Evolutionary conservation across 1,140 invertebrate genomes (phyloP), one percentile per base, ranked within the genome.

Genomic region (Neodiprion pinetum): DNA sequence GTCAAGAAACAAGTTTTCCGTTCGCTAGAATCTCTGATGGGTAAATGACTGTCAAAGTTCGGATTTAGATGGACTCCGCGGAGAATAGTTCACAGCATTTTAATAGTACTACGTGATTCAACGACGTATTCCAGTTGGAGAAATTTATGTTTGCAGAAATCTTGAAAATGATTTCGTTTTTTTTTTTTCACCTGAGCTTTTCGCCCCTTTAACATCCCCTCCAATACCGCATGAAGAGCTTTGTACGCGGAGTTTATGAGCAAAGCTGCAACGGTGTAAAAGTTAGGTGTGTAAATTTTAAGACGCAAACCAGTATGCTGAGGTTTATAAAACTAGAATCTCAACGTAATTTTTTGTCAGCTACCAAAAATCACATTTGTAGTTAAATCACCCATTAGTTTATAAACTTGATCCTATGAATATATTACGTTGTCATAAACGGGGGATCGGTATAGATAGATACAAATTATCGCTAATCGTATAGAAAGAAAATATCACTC

Each of bases 1-100:
- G 80, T 82, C 81, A 82, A 82, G 67, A 11, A 21, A 61, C 53
- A 12, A 9, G 53, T 61, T 61, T 61, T 61, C 53, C n/a, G 53
- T 61, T 17, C 53, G n/a, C 53, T 9, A 61, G 53, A 61, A 61
- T 61, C 53, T 17, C 53, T 61, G 11, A 61, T 17, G 53, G 11
- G 0, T 12, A 17, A 61, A 17, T 61, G 53, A 61, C 53, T 61
- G 0, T 61, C 53, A 61, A 61, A 17, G 53, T 61, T 12, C 8
- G 11, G 9, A 61, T 61, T 61, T 17, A 14, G 9, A 12, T 61
- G n/a, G 53, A 9, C 50, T 53, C 50, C 1, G 50, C 10, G 10
- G 50, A 10, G 50, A 53, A 1, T 11, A 53, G 10, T 53, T 53
- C 50, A 53, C 10, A 53, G 10, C 50, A 53, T 53, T 1, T n/a